Conservation (phyloP, 2,888 invertebrate genomes). For the Leptinotarsa juncta region DNA sequence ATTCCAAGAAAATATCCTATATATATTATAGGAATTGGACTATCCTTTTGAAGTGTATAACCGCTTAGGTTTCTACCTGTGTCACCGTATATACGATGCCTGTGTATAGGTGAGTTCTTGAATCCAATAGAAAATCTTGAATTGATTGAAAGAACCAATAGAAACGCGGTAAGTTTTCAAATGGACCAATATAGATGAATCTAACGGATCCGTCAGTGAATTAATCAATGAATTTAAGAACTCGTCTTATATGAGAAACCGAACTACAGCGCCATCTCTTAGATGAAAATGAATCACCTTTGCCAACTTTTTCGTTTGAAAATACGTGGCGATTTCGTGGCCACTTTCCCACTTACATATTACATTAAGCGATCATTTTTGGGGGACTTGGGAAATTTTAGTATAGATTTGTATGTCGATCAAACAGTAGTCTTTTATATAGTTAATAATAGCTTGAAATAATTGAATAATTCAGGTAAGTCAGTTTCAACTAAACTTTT, state of each 20-base stretch:
- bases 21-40: too few relatives aligned
- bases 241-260: background rate
- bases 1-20: too few relatives aligned
- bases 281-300: conserved; percentile 10
- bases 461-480: conserved; percentile 15
- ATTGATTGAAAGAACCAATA: too few relatives aligned
- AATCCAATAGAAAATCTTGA: too few relatives aligned
- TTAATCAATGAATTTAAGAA: background rate
- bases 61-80: too few relatives aligned
- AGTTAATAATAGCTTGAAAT: conserved; percentile 3
- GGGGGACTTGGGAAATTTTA: too few relatives aligned
- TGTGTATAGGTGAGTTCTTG: too few relatives aligned
- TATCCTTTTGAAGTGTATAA: too few relatives aligned
- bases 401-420: background rate
- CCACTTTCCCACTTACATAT: conserved; percentile 9
- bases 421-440: background rate
- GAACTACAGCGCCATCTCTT: conserved; percentile 20
- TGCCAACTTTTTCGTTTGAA: conserved; percentile 28
- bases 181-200: background rate
- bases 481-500: background rate
- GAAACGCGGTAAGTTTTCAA: background rate
- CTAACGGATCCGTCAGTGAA: background rate
- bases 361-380: background rate
- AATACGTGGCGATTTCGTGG: conserved; percentile 38
- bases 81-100: too few relatives aligned